Evolutionary conservation across 2,797 vertebrate species (phyloP).

Genomic region (Cryptoblepharus egeriae): DNA sequence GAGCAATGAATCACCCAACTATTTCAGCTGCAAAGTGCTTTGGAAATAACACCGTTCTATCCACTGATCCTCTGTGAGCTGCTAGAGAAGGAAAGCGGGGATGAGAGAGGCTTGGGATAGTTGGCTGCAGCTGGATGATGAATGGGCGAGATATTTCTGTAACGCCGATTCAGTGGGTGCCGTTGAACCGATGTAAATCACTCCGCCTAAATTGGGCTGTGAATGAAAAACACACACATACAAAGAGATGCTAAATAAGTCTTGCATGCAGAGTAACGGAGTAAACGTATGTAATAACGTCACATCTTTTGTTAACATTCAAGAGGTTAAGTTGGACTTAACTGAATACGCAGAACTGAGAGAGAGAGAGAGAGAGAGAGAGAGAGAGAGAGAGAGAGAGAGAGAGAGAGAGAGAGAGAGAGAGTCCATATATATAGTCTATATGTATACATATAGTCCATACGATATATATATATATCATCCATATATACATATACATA

Average conservation of each 20-base stretch:
- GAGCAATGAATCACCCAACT: conserved; percentile 7
- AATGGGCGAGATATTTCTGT: conserved; percentile 41
- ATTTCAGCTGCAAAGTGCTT: conserved; percentile 10
- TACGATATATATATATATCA: too few relatives aligned
- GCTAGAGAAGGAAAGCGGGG: conserved; percentile 17
- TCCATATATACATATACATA: too few relatives aligned
- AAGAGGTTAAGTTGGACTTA: not conserved
- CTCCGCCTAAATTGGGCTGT: conserved; percentile 52
- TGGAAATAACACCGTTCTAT: conserved; percentile 12
- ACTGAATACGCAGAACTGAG: too few relatives aligned
- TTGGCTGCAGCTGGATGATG: conserved; percentile 32
- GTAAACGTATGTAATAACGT: not conserved
- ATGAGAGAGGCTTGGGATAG: not conserved
- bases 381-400: too few relatives aligned
- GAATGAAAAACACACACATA: conserved; percentile 4
- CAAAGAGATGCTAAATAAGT: not conserved
- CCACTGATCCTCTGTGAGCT: conserved; percentile 25
- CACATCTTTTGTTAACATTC: not conserved
- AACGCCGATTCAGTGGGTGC: conserved; percentile 21
- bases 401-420: too few relatives aligned
- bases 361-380: too few relatives aligned
- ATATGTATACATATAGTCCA: too few relatives aligned
- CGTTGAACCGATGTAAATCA: conserved; percentile 33
- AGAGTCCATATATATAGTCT: too few relatives aligned
- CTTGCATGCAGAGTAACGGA: not conserved